Evolutionary conservation across 2,797 vertebrate species (phyloP).

Genomic region (Xenopus petersii): DNA sequence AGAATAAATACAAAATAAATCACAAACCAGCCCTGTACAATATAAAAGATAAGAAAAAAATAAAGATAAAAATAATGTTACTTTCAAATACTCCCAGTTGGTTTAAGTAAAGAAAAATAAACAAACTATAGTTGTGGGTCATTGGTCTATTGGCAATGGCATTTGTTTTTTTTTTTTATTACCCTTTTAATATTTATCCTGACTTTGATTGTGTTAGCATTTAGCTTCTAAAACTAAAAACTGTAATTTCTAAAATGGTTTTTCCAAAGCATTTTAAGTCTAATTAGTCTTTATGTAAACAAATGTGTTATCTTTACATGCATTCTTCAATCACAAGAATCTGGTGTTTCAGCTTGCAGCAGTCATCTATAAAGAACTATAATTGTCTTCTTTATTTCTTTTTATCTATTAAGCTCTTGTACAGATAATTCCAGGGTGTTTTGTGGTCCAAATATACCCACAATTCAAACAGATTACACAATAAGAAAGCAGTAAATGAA

Average conservation of each 20-base stretch:
- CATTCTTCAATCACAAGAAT: conserved; percentile 43
- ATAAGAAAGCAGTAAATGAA: conserved; percentile 1
- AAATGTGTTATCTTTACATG: conserved; percentile 42
- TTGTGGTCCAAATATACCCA: conserved; percentile 25
- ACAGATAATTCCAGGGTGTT: conserved; percentile 17
- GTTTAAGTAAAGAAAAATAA: too few species aligned
- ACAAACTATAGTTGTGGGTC: too few species aligned
- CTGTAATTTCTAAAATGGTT: conserved; percentile 27
- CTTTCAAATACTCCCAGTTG: too few species aligned
- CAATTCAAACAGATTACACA: conserved; percentile 10
- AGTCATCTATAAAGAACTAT: conserved; percentile 35
- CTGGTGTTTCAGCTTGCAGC: conserved; percentile 39
- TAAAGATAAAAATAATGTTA: too few species aligned
- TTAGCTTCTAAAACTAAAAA: conserved; percentile 14
- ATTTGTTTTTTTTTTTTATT: conserved; percentile 17
- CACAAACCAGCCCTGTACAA: too few species aligned
- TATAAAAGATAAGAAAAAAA: too few species aligned
- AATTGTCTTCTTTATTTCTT: conserved; percentile 40
- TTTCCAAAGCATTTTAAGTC: conserved; percentile 39
- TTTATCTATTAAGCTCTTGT: conserved; percentile 23
- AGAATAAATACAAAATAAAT: too few species aligned
- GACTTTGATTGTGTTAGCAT: conserved; percentile 13
- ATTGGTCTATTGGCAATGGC: background rate
- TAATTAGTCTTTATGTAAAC: conserved; percentile 47
- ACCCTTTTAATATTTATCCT: conserved; percentile 20